Conservation (phyloP, 2,113 vertebrate species). For the Morphnarchus princeps region DNA sequence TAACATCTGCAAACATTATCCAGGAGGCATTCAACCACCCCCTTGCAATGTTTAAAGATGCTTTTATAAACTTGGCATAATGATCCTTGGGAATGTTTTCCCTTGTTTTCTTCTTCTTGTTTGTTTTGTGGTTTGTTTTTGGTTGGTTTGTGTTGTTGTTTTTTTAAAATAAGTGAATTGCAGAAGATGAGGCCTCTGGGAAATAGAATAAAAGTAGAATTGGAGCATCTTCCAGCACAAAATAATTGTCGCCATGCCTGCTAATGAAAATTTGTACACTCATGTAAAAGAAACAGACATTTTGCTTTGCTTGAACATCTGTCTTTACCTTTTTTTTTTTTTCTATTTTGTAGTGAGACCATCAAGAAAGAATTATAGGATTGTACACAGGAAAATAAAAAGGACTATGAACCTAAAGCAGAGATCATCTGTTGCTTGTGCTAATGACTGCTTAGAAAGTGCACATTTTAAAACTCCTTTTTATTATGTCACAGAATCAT, state of each 20-base stretch:
- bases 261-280: neutral
- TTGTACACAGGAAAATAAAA: neutral
- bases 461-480: neutral
- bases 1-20: neutral
- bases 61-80: neutral
- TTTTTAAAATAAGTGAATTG: neutral
- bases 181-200: neutral
- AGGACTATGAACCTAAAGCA: neutral
- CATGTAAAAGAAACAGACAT: neutral
- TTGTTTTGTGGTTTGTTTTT: neutral
- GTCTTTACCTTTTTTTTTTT: neutral
- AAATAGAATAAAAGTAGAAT: neutral
- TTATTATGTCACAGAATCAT: neutral
- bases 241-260: neutral
- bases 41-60: neutral
- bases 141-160: neutral
- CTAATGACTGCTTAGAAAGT: neutral
- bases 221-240: neutral
- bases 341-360: neutral
- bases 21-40: neutral
- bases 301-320: neutral
- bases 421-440: neutral
- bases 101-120: neutral
- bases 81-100: neutral
- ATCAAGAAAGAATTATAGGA: neutral